Base-by-base conservation (phyloP, 1,140 invertebrate species). In the Arctopsyche grandis region DNA sequence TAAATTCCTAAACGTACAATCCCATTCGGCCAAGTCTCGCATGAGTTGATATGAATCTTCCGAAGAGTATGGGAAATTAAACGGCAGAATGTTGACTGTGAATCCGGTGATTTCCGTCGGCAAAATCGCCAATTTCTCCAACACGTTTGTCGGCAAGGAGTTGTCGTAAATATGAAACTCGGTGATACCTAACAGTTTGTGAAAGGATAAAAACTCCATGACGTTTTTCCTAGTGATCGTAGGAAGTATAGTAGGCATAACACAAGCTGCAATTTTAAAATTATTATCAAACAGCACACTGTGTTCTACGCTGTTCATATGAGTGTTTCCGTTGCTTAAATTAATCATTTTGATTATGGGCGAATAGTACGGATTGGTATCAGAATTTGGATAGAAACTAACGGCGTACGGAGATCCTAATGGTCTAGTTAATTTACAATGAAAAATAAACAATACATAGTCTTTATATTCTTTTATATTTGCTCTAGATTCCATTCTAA, bases 1-100 rank as follows among this genome's bases (percentile, higher is more conserved):
- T 69, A 87, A 88, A 77, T 89, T 85, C 80, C 88, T 84, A 69
- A 92, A 90, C 0, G 91, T 80, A 84, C 93, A 94, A 85, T 94
- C 93, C 22, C 90, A 85, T 84, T 92, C 89, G 19, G 93, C 87
- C 43, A 92, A 86, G 81, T 86, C 88, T 76, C 85, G 83, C 9
- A 87, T 85, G 69, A 89, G 83, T 5, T 84, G 83, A 82, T 89
- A 89, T 16, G 87, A 87, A 77, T 86, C 86, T 43, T 85, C 83
- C 83, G 88, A 87, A 77, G 86, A 81, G 83, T 88, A 87, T n/a
- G 88, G 87, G 82, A 87, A 89, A 83, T 90, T 90, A 83, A 90
- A 86, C 21, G 89, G 87, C 63, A 88, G 89, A 76, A 90, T 90
- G 76, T 88, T 86, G 58, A 89, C 87, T 66, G 87, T 87, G 84